Base-by-base conservation (phyloP, 2,888 invertebrate genomes). In the Leucoma salicis region DNA sequence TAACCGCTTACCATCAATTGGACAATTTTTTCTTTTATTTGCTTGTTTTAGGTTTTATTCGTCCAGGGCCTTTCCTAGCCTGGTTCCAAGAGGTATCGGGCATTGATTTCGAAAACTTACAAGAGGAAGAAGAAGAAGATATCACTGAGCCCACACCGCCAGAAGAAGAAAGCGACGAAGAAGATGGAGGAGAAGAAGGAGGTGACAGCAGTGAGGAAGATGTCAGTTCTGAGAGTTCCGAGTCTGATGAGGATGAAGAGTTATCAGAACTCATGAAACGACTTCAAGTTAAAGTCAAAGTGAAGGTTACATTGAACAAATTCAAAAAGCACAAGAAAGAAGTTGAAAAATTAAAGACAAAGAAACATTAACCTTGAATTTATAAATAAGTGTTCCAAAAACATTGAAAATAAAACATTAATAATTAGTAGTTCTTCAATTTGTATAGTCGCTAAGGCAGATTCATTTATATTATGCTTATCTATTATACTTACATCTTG, bases 211-310 rank as follows among this genome's bases (percentile, higher is more conserved):
- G 11, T 13, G 27, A 15, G 5, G 48, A 46, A 7, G 39, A 38
- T 2, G 31, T 42, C 46, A 50, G 32, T 14, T 45, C 32, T 11
- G 46, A 44, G 18, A 61, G 63, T 3, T 46, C 52, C 11, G 63
- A 64, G 15, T 60, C 57, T 41, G 74, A 76, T 7, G 78, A 78
- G 14, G 65, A 44, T 12, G 39, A 67, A 1, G 76, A 84, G 31
- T 27, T 78, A 3, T 63, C 72, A 0, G 66, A 85, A 21, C 57
- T 84, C 5, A 58, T 84, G 11, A 87, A 87, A 56, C 77, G 71
- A 33, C 63, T 88, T 25, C 74, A 83, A 58, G 77, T 87, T 0
- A 73, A 76, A 52, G 86, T 88, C 14, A 82, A 82, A 49, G 86
- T 87, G 14, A 82, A 79, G 48, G 82, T 88, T 27, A 72, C 66